These are phyloP conservation scores for Lates japonicus DNA, from an alignment of 2,797 vertebrate species.

Conservation along the genomic window DNA sequence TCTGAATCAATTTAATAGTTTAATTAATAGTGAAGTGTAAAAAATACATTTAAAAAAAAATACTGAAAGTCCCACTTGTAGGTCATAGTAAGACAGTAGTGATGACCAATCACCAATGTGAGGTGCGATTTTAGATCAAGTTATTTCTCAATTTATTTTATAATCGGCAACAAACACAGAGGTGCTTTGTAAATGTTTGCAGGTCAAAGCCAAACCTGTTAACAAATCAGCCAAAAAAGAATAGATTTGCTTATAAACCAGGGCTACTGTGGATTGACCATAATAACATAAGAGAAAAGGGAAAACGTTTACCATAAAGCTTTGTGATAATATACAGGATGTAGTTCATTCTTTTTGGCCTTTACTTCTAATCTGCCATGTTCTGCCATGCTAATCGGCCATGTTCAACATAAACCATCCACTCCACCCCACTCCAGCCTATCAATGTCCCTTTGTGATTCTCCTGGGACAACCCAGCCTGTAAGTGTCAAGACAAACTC, in stretches of 20 bases:
- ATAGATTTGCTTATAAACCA: not conserved
- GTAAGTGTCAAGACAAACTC: conserved; percentile 22
- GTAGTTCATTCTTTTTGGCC: conserved; percentile 8
- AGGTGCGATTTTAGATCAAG: not conserved
- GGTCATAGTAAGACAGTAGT: not conserved
- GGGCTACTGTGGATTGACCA: not conserved
- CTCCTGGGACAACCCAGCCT: not conserved
- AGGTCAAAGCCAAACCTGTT: not conserved
- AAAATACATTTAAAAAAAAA: not conserved
- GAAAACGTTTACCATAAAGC: conserved; percentile 8
- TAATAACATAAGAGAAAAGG: not conserved
- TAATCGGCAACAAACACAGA: conserved; percentile 11
- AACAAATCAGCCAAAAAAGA: not conserved
- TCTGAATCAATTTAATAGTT: not conserved
- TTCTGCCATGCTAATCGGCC: too few species aligned
- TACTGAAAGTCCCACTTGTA: not conserved
- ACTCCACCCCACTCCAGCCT: conserved; percentile 10
- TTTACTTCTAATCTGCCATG: conserved; percentile 35
- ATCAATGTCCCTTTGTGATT: conserved; percentile 15
- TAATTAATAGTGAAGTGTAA: not conserved
- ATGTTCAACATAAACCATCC: conserved; percentile 6
- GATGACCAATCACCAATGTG: not conserved
- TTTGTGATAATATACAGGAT: conserved; percentile 4
- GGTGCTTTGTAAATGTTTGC: not conserved
- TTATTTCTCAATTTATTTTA: conserved; percentile 10